Conservation (phyloP, 2,113 vertebrate species). For the Colinus virginianus region DNA sequence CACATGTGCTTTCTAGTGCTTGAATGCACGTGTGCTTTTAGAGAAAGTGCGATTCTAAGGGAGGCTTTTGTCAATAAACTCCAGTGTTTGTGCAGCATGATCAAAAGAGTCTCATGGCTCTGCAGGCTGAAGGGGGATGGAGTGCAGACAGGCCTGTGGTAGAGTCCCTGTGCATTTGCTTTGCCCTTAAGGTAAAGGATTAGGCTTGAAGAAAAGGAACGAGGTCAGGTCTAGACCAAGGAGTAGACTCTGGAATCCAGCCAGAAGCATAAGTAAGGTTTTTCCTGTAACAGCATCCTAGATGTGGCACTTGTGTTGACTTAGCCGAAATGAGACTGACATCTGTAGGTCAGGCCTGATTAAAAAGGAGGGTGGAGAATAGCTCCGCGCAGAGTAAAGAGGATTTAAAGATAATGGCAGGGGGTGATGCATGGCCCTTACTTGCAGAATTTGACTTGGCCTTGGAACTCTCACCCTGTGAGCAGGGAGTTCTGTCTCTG, state of each 20-base stretch:
- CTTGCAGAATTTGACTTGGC: slow-evolving; percentile 35
- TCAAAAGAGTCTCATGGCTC: slow-evolving; percentile 20
- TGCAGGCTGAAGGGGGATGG: not conserved
- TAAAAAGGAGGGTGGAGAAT: slow-evolving; percentile 55
- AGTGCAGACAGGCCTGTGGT: not conserved
- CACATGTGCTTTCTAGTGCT: not conserved
- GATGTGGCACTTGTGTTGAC: slow-evolving; percentile 60
- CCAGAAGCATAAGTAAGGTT: slow-evolving; percentile 48
- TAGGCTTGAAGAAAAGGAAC: slow-evolving; percentile 54
- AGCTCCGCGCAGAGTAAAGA: slow-evolving; percentile 37
- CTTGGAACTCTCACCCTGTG: not conserved
- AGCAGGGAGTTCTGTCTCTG: not conserved
- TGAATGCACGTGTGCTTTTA: not conserved
- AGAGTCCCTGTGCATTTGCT: not conserved
- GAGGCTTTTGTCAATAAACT: not conserved
- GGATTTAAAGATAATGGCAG: slow-evolving; percentile 7
- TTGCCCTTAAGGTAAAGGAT: slow-evolving; percentile 55
- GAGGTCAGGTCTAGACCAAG: slow-evolving; percentile 56
- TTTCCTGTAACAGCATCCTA: slow-evolving; percentile 61
- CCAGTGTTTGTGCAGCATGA: not conserved
- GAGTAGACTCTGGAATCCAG: slow-evolving; percentile 40
- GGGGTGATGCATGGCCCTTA: not conserved
- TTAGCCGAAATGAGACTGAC: slow-evolving; percentile 63
- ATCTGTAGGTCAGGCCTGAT: slow-evolving; percentile 60
- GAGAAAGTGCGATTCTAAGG: slow-evolving; percentile 34